Evolutionary conservation across 2,113 vertebrate species (phyloP).

Genomic region (Stegostoma tigrinum): DNA sequence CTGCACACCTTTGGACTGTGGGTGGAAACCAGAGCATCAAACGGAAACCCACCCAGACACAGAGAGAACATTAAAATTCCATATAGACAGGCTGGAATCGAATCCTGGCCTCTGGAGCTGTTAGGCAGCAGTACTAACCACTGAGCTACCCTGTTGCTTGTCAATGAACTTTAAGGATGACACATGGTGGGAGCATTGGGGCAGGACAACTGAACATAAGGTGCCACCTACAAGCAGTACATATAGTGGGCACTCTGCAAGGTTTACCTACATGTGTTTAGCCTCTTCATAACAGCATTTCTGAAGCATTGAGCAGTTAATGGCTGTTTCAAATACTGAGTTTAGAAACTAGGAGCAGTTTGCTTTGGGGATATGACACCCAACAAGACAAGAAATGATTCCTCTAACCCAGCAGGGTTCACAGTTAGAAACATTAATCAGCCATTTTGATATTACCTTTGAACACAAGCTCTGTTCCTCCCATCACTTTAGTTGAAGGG

Average conservation of each 20-base stretch:
- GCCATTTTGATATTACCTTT: conserved; percentile 66
- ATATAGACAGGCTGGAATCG: too few relatives aligned
- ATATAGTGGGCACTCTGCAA: background rate
- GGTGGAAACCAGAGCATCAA: too few relatives aligned
- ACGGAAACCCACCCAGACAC: too few relatives aligned
- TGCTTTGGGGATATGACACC: background rate
- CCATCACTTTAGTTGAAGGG: conserved; percentile 76
- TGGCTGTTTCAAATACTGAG: background rate
- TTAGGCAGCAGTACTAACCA: too few relatives aligned
- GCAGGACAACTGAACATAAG: background rate
- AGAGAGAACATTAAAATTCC: too few relatives aligned
- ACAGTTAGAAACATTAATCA: background rate
- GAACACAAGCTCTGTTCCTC: conserved; percentile 87
- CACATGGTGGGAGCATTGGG: background rate
- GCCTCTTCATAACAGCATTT: background rate
- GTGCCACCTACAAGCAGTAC: background rate
- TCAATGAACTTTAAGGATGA: background rate
- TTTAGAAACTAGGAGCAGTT: background rate
- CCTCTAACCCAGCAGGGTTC: background rate
- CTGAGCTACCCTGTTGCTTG: too few relatives aligned
- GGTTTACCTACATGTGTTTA: background rate
- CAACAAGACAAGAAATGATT: background rate
- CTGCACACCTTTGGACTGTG: too few relatives aligned
- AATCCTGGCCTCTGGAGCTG: too few relatives aligned
- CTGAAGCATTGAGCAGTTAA: background rate